These are phyloP conservation scores for Tipula helvola DNA, from an alignment of 2,888 invertebrate genomes.

Conservation along the genomic window DNA sequence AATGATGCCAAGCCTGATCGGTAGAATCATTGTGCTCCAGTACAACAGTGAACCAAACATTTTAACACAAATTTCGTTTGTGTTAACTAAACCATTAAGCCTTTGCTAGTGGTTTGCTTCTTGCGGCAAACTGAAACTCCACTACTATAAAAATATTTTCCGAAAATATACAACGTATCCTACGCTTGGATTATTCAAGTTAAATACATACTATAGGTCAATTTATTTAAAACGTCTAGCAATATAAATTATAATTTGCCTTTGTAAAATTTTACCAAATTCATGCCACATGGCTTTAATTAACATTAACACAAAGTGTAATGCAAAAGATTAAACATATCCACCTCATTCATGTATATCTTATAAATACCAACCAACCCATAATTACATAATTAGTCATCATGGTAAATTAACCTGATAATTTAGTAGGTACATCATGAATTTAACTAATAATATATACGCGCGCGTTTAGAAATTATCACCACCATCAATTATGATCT, in stretches of 20 bases:
- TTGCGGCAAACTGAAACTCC: too few species aligned
- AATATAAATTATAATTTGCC: too few species aligned
- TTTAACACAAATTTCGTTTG: too few species aligned
- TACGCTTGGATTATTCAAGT: background rate
- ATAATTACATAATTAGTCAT: background rate
- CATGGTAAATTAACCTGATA: background rate
- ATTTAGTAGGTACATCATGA: background rate
- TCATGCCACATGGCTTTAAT: background rate
- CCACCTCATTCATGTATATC: background rate
- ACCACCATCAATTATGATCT: background rate
- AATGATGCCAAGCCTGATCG: too few species aligned
- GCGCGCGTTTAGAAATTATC: background rate
- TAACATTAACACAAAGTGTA: background rate
- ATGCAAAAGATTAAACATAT: background rate
- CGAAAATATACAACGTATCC: too few species aligned
- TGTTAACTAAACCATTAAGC: too few species aligned
- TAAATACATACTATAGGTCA: background rate
- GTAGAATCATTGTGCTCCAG: too few species aligned
- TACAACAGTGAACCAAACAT: too few species aligned
- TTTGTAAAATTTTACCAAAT: background rate
- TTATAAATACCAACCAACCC: background rate
- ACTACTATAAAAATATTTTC: too few species aligned
- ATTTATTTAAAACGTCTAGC: background rate
- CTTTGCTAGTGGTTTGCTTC: too few species aligned
- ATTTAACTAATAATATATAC: background rate